Evolutionary conservation across 2,113 vertebrate genomes (phyloP).

Genomic region (Gadus chalcogrammus): DNA sequence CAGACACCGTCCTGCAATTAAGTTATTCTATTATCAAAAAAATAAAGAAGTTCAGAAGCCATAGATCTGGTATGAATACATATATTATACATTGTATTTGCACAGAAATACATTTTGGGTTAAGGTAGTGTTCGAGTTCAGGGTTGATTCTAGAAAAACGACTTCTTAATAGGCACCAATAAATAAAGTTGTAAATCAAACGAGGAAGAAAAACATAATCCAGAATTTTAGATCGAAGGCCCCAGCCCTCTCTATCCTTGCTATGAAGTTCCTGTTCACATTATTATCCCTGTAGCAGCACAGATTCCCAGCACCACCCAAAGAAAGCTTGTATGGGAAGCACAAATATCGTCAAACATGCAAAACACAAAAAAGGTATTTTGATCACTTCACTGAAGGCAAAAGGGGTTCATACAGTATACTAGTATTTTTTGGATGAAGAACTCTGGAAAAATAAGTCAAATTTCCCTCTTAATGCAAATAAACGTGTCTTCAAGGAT

Average conservation of each 20-base stretch:
- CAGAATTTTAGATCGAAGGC: constrained; percentile 33
- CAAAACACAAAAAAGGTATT: constrained; percentile 30
- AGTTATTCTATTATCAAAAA: constrained; percentile 25
- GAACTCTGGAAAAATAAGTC: too few relatives aligned
- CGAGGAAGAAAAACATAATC: constrained; percentile 23
- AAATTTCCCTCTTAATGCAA: too few relatives aligned
- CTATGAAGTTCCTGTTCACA: constrained; percentile 48
- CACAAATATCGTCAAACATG: constrained; percentile 36
- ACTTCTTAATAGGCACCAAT: constrained; percentile 58
- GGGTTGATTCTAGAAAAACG: constrained; percentile 35
- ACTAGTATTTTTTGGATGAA: constrained; percentile 4
- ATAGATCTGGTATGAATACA: constrained; percentile 38
- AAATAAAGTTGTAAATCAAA: constrained; percentile 48
- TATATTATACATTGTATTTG: constrained; percentile 37
- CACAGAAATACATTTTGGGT: constrained; percentile 30
- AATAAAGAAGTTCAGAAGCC: constrained; percentile 20
- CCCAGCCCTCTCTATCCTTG: constrained; percentile 26
- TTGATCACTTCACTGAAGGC: constrained; percentile 49
- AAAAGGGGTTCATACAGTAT: constrained; percentile 22
- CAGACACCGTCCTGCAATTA: constrained; percentile 13
- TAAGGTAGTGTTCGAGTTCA: constrained; percentile 30
- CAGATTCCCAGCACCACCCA: constrained; percentile 41
- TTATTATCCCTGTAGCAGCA: constrained; percentile 59
- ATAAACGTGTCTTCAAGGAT: background rate
- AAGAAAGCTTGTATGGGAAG: constrained; percentile 46